These are phyloP conservation scores for Acyrthosiphon pisum DNA, from an alignment of 1,140 invertebrate species.

Conservation along the genomic window DNA sequence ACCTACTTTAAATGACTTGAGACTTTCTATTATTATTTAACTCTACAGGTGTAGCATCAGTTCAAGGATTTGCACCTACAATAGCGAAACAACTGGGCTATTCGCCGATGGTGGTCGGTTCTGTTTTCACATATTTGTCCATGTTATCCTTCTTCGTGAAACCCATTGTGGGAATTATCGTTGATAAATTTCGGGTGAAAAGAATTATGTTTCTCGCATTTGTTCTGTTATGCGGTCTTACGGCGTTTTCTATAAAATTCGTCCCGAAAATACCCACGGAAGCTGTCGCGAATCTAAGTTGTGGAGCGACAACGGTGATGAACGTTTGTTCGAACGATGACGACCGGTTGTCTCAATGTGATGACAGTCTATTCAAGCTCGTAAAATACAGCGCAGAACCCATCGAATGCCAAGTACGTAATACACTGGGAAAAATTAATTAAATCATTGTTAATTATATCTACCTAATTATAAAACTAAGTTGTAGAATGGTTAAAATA, in stretches of 20 bases:
- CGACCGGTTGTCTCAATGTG: background rate
- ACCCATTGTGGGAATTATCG: slow-evolving; percentile 78
- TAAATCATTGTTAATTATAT: background rate
- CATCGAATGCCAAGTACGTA: background rate
- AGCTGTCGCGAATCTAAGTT: background rate
- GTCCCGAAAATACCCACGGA: background rate
- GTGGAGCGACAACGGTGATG: background rate
- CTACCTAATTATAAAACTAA: background rate
- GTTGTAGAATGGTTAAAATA: too few relatives aligned
- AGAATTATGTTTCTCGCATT: slow-evolving; percentile 73
- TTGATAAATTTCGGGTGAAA: slow-evolving; percentile 79
- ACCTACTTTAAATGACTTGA: background rate
- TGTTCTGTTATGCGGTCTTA: slow-evolving; percentile 13
- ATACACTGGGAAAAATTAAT: background rate
- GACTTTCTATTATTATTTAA: background rate
- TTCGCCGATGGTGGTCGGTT: slow-evolving; percentile 75
- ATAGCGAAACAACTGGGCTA: slow-evolving; percentile 85
- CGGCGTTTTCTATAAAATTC: background rate
- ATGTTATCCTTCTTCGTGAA: slow-evolving; percentile 81
- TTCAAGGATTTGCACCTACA: slow-evolving; percentile 82
- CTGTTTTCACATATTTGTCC: slow-evolving; percentile 80
- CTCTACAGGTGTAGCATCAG: slow-evolving; percentile 78
- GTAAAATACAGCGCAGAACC: background rate
- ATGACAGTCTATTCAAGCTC: background rate
- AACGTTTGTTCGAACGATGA: background rate